A percentile compares a stretch with the other conserved stretches of the same genome.
These are phyloP conservation scores for Cirrhinus molitorella DNA, from an alignment of 2,797 vertebrate genomes.

Conservation along the genomic window DNA sequence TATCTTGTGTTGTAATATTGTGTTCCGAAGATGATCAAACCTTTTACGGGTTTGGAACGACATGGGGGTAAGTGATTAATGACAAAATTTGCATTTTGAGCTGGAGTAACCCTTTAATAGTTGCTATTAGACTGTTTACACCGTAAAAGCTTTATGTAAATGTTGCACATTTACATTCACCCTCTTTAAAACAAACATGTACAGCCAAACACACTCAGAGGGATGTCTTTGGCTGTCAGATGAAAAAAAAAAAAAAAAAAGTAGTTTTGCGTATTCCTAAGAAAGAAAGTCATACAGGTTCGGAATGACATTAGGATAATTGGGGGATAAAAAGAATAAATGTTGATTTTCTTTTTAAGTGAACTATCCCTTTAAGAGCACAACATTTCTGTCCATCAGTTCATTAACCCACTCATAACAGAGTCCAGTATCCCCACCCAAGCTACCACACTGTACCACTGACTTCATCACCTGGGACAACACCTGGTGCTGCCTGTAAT, in stretches of 20 bases:
- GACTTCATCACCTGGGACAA: conserved; percentile 20
- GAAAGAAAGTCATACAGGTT: neutral
- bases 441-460: neutral
- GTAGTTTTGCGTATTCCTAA: neutral
- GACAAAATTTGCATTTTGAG: too few relatives aligned
- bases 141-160: neutral
- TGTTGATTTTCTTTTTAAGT: neutral
- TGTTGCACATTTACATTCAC: neutral
- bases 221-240: neutral
- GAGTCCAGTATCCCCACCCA: neutral
- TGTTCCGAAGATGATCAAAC: too few relatives aligned
- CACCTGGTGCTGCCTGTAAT: conserved; percentile 52
- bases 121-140: neutral
- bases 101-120: too few relatives aligned
- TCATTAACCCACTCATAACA: conserved; percentile 45
- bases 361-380: neutral
- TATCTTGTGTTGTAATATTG: too few relatives aligned
- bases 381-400: conserved; percentile 29
- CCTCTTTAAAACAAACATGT: neutral
- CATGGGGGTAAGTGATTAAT: too few relatives aligned
- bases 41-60: too few relatives aligned
- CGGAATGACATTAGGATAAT: neutral
- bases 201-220: neutral
- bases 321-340: neutral
- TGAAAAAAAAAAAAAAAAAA: too few relatives aligned